These are phyloP conservation scores for Pristionchus maxplancki DNA, from an alignment of 2,888 invertebrate genomes.

Conservation along the genomic window DNA sequence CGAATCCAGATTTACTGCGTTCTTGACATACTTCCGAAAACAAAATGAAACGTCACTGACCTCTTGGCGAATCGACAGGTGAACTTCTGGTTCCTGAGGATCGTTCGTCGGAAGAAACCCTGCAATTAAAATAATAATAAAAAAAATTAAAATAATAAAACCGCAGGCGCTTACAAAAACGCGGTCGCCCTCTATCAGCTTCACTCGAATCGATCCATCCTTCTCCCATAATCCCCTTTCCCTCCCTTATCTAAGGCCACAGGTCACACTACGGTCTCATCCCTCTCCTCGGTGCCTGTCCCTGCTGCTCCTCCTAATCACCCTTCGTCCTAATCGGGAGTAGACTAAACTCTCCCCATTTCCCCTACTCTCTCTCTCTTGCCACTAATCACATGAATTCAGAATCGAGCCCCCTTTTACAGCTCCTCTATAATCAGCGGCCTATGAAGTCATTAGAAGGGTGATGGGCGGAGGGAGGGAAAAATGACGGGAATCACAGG, in stretches of 20 bases:
- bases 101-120: slow-evolving; percentile 77
- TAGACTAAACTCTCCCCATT: background rate
- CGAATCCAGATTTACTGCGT: background rate
- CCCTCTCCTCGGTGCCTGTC: background rate
- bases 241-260: slow-evolving; percentile 25
- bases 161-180: background rate
- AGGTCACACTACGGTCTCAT: slow-evolving; percentile 14
- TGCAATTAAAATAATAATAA: slow-evolving; percentile 54
- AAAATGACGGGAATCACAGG: background rate
- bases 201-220: slow-evolving; percentile 11
- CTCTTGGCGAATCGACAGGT: slow-evolving; percentile 76
- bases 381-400: background rate
- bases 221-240: background rate
- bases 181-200: background rate
- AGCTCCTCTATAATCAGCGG: slow-evolving; percentile 8
- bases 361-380: background rate
- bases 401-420: background rate
- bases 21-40: no score
- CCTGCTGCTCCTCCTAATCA: no score
- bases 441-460: slow-evolving; percentile 21
- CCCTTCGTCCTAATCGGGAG: background rate
- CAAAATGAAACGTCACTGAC: no score
- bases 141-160: background rate
- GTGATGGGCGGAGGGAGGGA: background rate
- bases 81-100: slow-evolving; percentile 77